Base-by-base conservation (phyloP, 2,113 vertebrate species). In the Corydoras maculifer region DNA sequence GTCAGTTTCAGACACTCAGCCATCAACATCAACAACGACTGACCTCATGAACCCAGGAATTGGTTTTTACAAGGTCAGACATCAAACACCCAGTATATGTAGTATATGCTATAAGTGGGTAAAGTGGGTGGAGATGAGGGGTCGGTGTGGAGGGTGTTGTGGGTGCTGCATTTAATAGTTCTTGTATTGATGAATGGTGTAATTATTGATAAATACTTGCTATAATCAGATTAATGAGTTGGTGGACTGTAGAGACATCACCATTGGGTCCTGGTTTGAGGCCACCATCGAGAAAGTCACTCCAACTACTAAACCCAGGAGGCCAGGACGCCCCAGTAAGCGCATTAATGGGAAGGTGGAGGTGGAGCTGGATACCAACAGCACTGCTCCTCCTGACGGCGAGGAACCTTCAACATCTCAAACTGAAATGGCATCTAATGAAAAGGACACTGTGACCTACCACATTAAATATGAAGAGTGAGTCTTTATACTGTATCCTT, bases 381-480 rank as follows among this genome's bases (percentile, higher is more conserved):
- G 90, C 89, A 91, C 89, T 25, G 58, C 53, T 25, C 31, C 49
- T 9, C 9, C 58, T 3, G 94, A 96, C 88, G 91, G 75, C 57
- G 86, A 84, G 77, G 86, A 85, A 72, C 92, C 94, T 77, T 96
- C 95, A 72, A 95, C 95, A 63, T 98, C 96, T 88, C 91, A 92
- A 68, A 93, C 90, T 71, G 92, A 94, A 85, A 91, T 80, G 86
- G 91, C 82, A 82, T 80, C 89, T 83, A 86, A 92, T 83, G 81
- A 75, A 82, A 84, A 84, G 82, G 92, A 95, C 84, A 92, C 94
- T 74, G 83, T 91, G 84, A 82, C 92, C 86, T 99, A 99, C 90
- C 95, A 92, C 92, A 98, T 99, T 89, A 93, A 95, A 92, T 99
- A 98, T 2, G 96, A 99, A 78, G 97, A 99, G 97, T 99, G 96